These are phyloP conservation scores for Dolichallabes microphthalmus DNA, from an alignment of 2,113 vertebrate genomes.

Conservation along the genomic window DNA sequence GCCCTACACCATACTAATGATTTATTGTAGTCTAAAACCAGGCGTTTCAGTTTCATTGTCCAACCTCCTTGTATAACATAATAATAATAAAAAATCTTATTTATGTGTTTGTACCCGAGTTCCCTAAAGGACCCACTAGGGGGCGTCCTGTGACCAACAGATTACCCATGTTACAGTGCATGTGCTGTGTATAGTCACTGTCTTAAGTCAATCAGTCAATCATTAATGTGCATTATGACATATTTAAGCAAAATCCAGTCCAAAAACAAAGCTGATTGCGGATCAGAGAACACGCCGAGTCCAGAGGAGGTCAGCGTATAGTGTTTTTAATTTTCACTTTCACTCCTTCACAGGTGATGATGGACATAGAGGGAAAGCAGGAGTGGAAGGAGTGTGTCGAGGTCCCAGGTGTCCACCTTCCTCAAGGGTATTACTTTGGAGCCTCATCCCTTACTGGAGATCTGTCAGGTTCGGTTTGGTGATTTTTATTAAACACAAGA, in stretches of 20 bases:
- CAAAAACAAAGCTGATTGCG: not conserved
- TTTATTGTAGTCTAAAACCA: too few species aligned
- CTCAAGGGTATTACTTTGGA: constrained; percentile 85
- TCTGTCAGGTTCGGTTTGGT: constrained; percentile 80
- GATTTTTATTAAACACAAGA: not conserved
- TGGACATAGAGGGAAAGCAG: constrained; percentile 84
- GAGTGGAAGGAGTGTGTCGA: constrained; percentile 89
- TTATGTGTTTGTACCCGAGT: not conserved
- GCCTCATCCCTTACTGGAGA: constrained; percentile 89
- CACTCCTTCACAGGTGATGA: constrained; percentile 74
- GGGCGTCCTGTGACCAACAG: not conserved
- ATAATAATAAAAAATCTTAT: too few species aligned
- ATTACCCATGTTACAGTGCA: not conserved
- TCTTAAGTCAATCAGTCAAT: not conserved
- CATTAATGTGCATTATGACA: not conserved
- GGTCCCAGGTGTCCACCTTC: constrained; percentile 79
- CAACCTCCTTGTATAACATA: too few species aligned
- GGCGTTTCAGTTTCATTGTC: too few species aligned
- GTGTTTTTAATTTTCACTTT: not conserved
- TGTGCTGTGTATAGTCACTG: not conserved
- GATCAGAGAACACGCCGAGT: not conserved
- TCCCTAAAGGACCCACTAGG: not conserved
- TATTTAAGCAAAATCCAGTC: not conserved
- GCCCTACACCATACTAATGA: too few species aligned
- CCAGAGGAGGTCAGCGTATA: not conserved